Conservation (phyloP, 1,140 invertebrate species). For the Oppia nitens region DNA sequence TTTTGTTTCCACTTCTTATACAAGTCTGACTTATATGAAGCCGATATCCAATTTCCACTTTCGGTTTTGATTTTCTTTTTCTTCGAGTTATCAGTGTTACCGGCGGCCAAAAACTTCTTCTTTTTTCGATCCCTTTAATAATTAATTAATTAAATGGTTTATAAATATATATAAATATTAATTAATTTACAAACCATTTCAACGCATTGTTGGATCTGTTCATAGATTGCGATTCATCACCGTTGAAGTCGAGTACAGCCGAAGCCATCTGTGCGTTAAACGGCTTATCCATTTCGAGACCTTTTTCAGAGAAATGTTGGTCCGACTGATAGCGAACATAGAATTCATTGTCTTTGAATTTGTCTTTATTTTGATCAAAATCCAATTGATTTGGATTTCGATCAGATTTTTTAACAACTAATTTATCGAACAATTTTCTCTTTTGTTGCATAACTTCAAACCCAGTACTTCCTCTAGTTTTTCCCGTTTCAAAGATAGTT, state of each 20-base stretch:
- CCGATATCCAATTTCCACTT: conserved; percentile 79
- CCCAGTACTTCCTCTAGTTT: conserved; percentile 47
- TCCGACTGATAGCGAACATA: conserved; percentile 70
- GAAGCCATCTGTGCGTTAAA: conserved; percentile 52
- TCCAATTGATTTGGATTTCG: background rate
- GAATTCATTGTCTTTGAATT: conserved; percentile 46
- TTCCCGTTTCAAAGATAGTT: conserved; percentile 86
- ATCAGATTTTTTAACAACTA: conserved; percentile 13
- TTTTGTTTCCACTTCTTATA: conserved; percentile 76
- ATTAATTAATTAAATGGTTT: background rate
- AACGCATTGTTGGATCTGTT: conserved; percentile 32
- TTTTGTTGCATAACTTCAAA: conserved; percentile 37
- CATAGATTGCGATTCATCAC: conserved; percentile 50
- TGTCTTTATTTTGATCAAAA: conserved; percentile 22
- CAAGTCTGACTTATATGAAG: conserved; percentile 74
- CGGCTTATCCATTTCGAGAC: conserved; percentile 51
- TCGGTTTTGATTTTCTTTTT: conserved; percentile 86
- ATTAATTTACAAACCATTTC: conserved; percentile 10
- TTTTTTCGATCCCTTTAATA: conserved; percentile 56
- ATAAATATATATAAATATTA: background rate
- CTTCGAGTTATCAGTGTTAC: conserved; percentile 40
- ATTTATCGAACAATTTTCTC: conserved; percentile 27
- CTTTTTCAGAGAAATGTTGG: conserved; percentile 72
- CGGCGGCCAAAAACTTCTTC: conserved; percentile 67
- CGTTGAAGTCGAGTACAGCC: conserved; percentile 57